These are phyloP conservation scores for Conger conger DNA, from an alignment of 2,113 vertebrate genomes.

Conservation along the genomic window DNA sequence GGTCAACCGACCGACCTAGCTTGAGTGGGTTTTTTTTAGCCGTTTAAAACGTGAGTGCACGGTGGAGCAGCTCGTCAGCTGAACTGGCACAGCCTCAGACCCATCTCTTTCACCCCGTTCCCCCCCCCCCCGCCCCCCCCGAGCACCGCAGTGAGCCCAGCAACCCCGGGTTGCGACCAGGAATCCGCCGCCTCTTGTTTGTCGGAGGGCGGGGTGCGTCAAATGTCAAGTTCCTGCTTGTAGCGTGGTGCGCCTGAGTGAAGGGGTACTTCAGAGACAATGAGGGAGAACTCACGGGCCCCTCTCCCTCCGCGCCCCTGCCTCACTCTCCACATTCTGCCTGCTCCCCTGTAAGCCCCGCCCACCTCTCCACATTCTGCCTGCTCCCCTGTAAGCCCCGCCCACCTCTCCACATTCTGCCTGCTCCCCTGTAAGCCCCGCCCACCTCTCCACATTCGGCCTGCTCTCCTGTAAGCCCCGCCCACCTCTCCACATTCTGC, in stretches of 20 bases:
- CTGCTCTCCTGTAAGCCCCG: too few species aligned
- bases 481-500: too few species aligned
- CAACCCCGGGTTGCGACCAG: neutral
- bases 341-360: too few species aligned
- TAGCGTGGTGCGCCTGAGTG: conserved; percentile 2
- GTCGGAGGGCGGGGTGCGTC: conserved; percentile 15
- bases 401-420: too few species aligned
- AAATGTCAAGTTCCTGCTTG: conserved; percentile 23
- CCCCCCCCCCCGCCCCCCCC: neutral
- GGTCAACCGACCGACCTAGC: too few species aligned
- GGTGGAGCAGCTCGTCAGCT: neutral
- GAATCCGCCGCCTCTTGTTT: conserved; percentile 14
- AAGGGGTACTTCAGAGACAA: conserved; percentile 25
- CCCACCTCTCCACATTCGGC: too few species aligned
- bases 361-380: too few species aligned
- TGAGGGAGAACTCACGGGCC: conserved; percentile 1
- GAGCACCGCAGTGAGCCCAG: neutral
- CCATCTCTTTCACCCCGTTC: neutral
- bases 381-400: too few species aligned
- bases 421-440: too few species aligned
- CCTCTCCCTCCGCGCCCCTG: neutral
- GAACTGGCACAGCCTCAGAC: neutral
- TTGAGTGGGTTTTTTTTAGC: too few species aligned
- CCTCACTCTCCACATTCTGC: neutral
- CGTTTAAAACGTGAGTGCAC: neutral